These are phyloP conservation scores for Kuschelorhynchus macadamiae DNA, from an alignment of 2,888 invertebrate genomes.

Conservation along the genomic window DNA sequence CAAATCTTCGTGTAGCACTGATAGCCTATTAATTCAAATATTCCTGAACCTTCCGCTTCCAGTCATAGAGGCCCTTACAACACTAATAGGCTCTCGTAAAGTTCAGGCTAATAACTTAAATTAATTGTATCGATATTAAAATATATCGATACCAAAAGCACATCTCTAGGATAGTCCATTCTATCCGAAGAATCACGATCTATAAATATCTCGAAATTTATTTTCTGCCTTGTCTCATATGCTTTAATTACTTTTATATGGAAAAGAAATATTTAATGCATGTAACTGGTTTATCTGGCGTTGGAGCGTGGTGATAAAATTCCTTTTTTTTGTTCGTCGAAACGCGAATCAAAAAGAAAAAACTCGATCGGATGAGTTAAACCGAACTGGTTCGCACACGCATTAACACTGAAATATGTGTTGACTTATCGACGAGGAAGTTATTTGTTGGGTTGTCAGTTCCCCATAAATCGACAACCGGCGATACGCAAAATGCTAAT, in stretches of 20 bases:
- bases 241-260: constrained; percentile 38
- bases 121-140: no score
- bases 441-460: no score
- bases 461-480: no score
- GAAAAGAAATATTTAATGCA: constrained; percentile 32
- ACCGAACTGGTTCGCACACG: background rate
- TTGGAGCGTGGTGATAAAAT: constrained; percentile 8
- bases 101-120: no score
- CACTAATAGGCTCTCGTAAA: no score
- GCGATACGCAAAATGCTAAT: no score
- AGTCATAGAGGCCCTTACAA: no score
- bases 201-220: constrained; percentile 34
- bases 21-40: no score
- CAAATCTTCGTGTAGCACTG: no score
- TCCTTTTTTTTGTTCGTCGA: background rate
- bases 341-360: background rate
- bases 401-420: background rate
- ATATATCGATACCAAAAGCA: background rate
- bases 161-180: background rate
- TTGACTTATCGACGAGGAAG: no score
- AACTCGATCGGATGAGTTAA: background rate
- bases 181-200: constrained; percentile 21
- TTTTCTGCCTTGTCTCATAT: constrained; percentile 32
- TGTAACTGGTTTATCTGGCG: constrained; percentile 30
- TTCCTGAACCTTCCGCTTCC: no score